Evolutionary conservation across 64 coral and sea anemone genomes (phyloP), one percentile per base, ranked within the genome.

Genomic region (Montipora efflorescens): DNA sequence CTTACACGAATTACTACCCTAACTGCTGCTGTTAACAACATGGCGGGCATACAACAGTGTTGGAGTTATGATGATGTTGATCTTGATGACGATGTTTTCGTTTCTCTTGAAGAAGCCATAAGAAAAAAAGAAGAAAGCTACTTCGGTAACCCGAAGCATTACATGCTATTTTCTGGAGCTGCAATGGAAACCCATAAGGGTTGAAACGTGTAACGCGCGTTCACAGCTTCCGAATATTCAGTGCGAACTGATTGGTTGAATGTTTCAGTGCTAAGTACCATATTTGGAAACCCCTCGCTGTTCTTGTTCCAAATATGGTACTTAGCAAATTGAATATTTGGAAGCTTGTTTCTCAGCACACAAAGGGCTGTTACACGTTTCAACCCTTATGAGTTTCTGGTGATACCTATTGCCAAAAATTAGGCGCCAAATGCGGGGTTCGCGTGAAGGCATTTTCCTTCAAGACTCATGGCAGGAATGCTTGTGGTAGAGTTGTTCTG

Each of bases 151-250:
- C 92, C 92, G 28, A 77, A 44, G 75, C 78, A 89, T 83, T 94
- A 90, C 69, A 94, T 87, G 8, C 92, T 94, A 21, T 94, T 94
- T 64, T 89, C 87, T 47, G 92, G 92, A 50, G 92, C 77, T 89
- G 92, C 92, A 19, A 50, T 10, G 18, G 92, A 87, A 23, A 94
- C n/a, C n/a, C n/a, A n/a, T n/a, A n/a, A n/a, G n/a, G n/a, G n/a
- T n/a, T n/a, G n/a, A n/a, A n/a, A n/a, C n/a, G n/a, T n/a, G n/a
- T n/a, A n/a, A n/a, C n/a, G n/a, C n/a, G n/a, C n/a, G n/a, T n/a
- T n/a, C n/a, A n/a, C n/a, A n/a, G n/a, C n/a, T n/a, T n/a, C n/a
- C n/a, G n/a, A n/a, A n/a, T n/a, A n/a, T n/a, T n/a, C n/a, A n/a
- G n/a, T n/a, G n/a, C n/a, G n/a, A n/a, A n/a, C n/a, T n/a, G n/a